These are phyloP conservation scores for Hippocampus zosterae DNA, from an alignment of 2,113 vertebrate species.

Conservation along the genomic window DNA sequence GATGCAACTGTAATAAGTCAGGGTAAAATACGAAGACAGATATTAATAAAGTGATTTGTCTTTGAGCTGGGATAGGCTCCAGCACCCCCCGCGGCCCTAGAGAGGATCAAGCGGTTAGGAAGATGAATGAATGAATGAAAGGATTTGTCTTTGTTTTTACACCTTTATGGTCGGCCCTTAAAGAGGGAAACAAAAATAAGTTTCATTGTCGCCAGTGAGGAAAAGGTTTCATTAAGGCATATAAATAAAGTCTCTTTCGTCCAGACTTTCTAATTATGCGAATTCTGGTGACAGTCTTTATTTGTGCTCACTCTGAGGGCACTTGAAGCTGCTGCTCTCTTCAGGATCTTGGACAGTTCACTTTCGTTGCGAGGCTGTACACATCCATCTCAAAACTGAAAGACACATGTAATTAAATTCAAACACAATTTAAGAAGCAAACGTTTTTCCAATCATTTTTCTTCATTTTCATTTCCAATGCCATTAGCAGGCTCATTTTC, in stretches of 20 bases:
- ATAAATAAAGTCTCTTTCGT: neutral
- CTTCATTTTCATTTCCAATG: neutral
- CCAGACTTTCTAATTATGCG: neutral
- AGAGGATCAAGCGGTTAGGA: no score
- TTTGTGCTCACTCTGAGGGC: constrained; percentile 49
- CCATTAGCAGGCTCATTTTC: neutral
- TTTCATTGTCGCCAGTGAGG: neutral
- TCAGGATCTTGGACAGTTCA: constrained; percentile 34
- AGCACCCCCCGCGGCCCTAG: no score
- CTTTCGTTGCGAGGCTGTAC: constrained; percentile 30
- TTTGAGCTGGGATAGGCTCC: no score
- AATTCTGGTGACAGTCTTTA: neutral
- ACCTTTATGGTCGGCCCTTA: neutral
- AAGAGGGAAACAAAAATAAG: no score
- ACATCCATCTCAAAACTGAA: constrained; percentile 52
- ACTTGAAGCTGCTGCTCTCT: constrained; percentile 28
- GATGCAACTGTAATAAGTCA: neutral
- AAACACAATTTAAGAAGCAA: neutral
- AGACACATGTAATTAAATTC: neutral
- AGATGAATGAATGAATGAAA: no score
- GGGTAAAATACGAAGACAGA: neutral
- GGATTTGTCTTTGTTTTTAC: neutral
- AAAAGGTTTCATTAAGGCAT: neutral
- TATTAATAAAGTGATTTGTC: neutral
- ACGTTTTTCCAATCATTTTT: neutral